A percentile compares a stretch with the other conserved stretches of the same genome.
These are phyloP conservation scores for Lumbricus terrestris DNA, from an alignment of 2,888 invertebrate genomes.

Conservation along the genomic window DNA sequence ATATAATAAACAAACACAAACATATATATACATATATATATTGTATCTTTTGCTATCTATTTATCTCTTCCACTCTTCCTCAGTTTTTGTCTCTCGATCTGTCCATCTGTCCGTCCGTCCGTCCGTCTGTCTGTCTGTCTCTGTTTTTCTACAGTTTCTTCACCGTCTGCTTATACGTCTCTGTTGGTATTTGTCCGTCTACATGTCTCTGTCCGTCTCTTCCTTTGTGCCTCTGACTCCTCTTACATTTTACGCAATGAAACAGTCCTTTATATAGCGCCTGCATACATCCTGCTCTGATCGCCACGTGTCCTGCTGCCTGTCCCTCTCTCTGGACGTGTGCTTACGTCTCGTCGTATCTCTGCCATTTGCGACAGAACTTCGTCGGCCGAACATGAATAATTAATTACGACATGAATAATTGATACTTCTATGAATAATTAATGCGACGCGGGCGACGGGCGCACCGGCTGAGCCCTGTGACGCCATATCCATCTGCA, in stretches of 20 bases:
- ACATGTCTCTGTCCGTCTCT: neutral
- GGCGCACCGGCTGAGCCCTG: neutral
- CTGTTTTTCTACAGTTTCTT: neutral
- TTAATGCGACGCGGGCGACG: neutral
- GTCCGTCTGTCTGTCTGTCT: neutral
- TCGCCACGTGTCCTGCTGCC: neutral
- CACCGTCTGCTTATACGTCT: neutral
- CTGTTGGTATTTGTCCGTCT: too few species aligned
- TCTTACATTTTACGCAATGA: neutral
- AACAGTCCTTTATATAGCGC: neutral
- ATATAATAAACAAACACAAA: too few species aligned
- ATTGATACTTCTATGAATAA: neutral
- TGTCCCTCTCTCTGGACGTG: neutral
- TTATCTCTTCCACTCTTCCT: neutral
- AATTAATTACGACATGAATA: neutral
- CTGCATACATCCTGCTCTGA: neutral
- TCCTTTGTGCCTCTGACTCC: neutral
- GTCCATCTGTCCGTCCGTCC: neutral
- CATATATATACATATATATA: neutral
- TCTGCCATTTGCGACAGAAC: neutral
- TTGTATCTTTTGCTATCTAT: neutral
- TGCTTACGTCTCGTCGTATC: neutral
- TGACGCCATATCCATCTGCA: neutral
- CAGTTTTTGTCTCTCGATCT: neutral
- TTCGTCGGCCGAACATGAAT: constrained; percentile 3